A percentile compares a stretch with the other conserved stretches of the same genome.
phyloP scores from a whole-genome alignment of 1,140 invertebrate genomes.

The Drosophila insularis region DNA sequence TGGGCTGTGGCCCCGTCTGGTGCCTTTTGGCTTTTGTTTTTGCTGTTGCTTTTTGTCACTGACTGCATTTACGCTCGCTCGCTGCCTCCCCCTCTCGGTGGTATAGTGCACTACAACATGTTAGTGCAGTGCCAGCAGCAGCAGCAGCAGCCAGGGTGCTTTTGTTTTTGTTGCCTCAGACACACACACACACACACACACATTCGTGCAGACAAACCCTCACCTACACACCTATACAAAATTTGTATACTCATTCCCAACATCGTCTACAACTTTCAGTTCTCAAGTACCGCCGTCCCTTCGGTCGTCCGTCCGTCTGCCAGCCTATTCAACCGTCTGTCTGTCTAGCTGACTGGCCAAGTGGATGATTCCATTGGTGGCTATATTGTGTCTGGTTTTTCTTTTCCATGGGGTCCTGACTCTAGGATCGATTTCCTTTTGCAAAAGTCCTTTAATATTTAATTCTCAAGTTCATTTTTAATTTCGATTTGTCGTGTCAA shows the following conservation, averaged over 20 bases:
- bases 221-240: constrained; percentile 23
- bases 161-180: constrained; percentile 50
- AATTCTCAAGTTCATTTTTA: too few species aligned
- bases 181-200: constrained; percentile 31
- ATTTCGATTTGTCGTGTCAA: too few species aligned
- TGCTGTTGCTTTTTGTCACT: constrained; percentile 53
- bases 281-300: constrained; percentile 58
- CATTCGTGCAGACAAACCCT: constrained; percentile 18
- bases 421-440: too few species aligned
- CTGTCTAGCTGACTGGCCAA: constrained; percentile 34
- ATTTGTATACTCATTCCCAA: constrained; percentile 26
- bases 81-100: background rate
- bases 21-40: constrained; percentile 25
- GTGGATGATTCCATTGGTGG: constrained; percentile 11
- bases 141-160: constrained; percentile 21
- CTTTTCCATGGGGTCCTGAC: too few species aligned
- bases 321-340: background rate
- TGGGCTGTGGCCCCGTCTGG: constrained; percentile 14
- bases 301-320: constrained; percentile 32
- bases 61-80: constrained; percentile 31
- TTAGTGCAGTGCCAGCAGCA: constrained; percentile 16
- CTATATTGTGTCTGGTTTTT: constrained; percentile 17
- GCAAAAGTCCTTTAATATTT: too few species aligned
- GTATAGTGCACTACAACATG: constrained; percentile 62
- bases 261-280: constrained; percentile 62